These are phyloP conservation scores for Calephelis nemesis DNA, from an alignment of 1,140 invertebrate genomes.

Conservation along the genomic window DNA sequence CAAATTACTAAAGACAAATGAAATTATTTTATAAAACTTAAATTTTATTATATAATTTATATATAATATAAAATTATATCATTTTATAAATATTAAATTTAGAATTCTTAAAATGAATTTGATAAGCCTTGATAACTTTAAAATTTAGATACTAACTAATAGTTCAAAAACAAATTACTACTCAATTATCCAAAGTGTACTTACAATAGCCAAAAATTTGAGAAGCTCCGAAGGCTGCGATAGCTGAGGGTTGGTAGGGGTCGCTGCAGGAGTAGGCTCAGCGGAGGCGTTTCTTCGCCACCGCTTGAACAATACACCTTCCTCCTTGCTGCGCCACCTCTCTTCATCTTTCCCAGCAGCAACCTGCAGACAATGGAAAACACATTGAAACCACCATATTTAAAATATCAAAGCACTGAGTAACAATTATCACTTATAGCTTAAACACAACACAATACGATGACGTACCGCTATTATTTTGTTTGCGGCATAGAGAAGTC, in stretches of 20 bases:
- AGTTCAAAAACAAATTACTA: no score
- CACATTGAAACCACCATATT: constrained; percentile 56
- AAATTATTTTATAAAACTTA: no score
- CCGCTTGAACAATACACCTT: constrained; percentile 64
- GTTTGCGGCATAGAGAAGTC: constrained; percentile 69
- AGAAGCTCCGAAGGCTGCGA: constrained; percentile 71
- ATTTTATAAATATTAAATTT: no score
- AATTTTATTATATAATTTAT: no score
- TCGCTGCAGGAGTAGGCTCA: constrained; percentile 38
- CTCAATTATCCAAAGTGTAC: constrained; percentile 37
- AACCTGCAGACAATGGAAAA: constrained; percentile 70
- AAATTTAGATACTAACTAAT: no score
- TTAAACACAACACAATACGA: constrained; percentile 46
- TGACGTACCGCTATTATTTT: constrained; percentile 76
- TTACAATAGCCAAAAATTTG: constrained; percentile 77
- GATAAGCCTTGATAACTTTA: no score
- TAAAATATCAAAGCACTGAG: constrained; percentile 41
- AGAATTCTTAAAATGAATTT: no score
- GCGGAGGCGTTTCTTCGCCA: constrained; percentile 58
- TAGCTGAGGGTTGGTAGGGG: constrained; percentile 24
- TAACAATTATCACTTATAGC: constrained; percentile 46
- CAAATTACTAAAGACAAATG: no score
- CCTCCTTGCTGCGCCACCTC: constrained; percentile 68
- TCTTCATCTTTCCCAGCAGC: constrained; percentile 72
- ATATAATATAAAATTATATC: no score